phyloP scores from a whole-genome alignment of 2,888 invertebrate species.

The Sylvicola cinctus region DNA sequence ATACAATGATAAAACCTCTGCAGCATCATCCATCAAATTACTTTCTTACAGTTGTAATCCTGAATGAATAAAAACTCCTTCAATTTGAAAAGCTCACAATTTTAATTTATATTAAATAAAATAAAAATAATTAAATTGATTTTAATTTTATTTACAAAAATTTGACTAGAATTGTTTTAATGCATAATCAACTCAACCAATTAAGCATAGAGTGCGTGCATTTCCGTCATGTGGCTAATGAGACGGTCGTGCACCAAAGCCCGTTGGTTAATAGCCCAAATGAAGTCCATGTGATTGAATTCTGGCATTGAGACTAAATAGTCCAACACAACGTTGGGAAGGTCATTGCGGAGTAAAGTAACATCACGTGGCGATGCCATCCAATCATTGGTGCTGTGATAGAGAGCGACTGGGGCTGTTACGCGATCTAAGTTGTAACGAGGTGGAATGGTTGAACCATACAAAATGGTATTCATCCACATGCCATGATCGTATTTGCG shows the following conservation, averaged over 20 bases:
- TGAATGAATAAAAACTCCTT: too few species aligned
- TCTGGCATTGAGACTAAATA: constrained; percentile 24
- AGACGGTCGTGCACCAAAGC: constrained; percentile 16
- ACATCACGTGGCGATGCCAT: constrained; percentile 31
- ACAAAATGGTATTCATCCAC: constrained; percentile 18
- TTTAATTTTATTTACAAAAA: too few species aligned
- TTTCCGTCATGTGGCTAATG: neutral
- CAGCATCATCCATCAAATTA: too few species aligned
- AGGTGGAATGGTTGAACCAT: constrained; percentile 23
- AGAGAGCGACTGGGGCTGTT: constrained; percentile 26
- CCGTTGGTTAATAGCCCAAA: constrained; percentile 23
- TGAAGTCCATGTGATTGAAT: constrained; percentile 27
- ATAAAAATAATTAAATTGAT: too few species aligned
- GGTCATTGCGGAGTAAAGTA: constrained; percentile 19
- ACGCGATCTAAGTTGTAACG: constrained; percentile 24
- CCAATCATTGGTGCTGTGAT: constrained; percentile 34
- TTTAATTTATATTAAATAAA: too few species aligned
- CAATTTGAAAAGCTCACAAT: too few species aligned
- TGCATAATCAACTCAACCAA: too few species aligned
- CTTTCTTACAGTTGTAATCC: too few species aligned
- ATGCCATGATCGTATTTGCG: constrained; percentile 12
- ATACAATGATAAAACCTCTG: too few species aligned
- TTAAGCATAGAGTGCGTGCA: neutral
- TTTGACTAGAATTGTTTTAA: too few species aligned
- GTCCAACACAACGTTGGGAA: constrained; percentile 17